Percentiles rank a stretch among this genome's conserved stretches.
Conservation (phyloP, 2,888 invertebrate genomes). For the Nomada goodeniana region DNA sequence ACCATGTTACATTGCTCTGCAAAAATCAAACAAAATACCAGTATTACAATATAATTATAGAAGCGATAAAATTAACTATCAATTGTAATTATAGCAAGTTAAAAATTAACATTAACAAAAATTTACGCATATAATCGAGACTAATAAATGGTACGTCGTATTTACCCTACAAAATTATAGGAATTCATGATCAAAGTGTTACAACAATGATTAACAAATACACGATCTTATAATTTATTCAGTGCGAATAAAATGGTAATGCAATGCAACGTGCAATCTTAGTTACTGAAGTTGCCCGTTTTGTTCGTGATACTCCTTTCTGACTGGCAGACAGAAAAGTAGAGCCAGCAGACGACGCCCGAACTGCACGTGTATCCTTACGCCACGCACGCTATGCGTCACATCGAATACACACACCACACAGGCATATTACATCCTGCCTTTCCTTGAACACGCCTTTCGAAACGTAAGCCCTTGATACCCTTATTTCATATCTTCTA, state of each 20-base stretch:
- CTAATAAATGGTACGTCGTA: not conserved
- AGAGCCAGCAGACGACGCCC: slow-evolving; percentile 74
- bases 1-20: not conserved
- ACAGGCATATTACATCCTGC: slow-evolving; percentile 47
- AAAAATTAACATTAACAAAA: not conserved
- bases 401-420: slow-evolving; percentile 45
- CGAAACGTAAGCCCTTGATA: slow-evolving; percentile 45
- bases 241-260: slow-evolving; percentile 15
- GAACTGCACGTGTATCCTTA: slow-evolving; percentile 67
- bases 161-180: not conserved
- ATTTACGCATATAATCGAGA: too few relatives aligned
- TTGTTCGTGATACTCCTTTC: slow-evolving; percentile 29
- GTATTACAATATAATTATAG: not conserved
- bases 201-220: not conserved
- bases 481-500: not conserved
- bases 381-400: slow-evolving; percentile 65
- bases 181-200: not conserved
- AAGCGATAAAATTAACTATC: not conserved
- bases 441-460: slow-evolving; percentile 55
- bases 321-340: slow-evolving; percentile 62
- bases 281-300: slow-evolving; percentile 47
- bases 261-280: slow-evolving; percentile 6
- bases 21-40: not conserved
- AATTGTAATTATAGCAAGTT: not conserved
- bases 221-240: slow-evolving; percentile 4